phyloP scores from a whole-genome alignment of 2,888 invertebrate genomes.

The Caenorhabditis panamensis region DNA sequence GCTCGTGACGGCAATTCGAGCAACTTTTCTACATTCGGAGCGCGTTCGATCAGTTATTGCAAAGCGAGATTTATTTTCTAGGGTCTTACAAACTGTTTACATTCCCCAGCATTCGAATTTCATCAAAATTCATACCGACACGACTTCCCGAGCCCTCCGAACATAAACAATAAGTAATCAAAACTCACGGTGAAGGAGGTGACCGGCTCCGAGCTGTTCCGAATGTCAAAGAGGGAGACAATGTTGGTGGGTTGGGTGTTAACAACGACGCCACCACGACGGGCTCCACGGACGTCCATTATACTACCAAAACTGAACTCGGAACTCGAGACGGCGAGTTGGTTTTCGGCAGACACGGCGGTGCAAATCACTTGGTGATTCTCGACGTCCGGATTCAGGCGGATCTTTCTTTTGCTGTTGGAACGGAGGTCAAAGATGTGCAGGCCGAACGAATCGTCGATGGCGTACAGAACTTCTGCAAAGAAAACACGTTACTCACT shows the following conservation, averaged over 20 bases:
- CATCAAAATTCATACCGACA: too few relatives aligned
- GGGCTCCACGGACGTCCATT: constrained; percentile 51
- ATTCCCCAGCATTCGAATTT: too few relatives aligned
- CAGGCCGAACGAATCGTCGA: constrained; percentile 66
- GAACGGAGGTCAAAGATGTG: constrained; percentile 62
- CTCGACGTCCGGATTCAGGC: constrained; percentile 66
- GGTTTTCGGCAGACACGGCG: constrained; percentile 43
- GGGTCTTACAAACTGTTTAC: too few relatives aligned
- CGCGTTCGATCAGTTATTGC: too few relatives aligned
- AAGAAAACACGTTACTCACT: background rate
- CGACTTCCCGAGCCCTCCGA: background rate
- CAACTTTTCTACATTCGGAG: too few relatives aligned
- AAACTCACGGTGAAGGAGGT: constrained; percentile 54
- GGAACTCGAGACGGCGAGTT: constrained; percentile 62
- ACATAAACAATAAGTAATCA: background rate
- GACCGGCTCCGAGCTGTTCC: constrained; percentile 51
- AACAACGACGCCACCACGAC: constrained; percentile 38
- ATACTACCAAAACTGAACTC: constrained; percentile 59
- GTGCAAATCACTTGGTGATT: constrained; percentile 62
- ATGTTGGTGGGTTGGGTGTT: constrained; percentile 47
- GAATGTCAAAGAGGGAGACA: constrained; percentile 63
- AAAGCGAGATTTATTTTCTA: too few relatives aligned
- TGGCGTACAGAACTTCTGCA: constrained; percentile 56
- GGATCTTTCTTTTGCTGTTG: constrained; percentile 57
- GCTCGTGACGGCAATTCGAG: too few relatives aligned